These are phyloP conservation scores for Bedellia somnulentella DNA, from an alignment of 2,888 invertebrate species.

Conservation along the genomic window DNA sequence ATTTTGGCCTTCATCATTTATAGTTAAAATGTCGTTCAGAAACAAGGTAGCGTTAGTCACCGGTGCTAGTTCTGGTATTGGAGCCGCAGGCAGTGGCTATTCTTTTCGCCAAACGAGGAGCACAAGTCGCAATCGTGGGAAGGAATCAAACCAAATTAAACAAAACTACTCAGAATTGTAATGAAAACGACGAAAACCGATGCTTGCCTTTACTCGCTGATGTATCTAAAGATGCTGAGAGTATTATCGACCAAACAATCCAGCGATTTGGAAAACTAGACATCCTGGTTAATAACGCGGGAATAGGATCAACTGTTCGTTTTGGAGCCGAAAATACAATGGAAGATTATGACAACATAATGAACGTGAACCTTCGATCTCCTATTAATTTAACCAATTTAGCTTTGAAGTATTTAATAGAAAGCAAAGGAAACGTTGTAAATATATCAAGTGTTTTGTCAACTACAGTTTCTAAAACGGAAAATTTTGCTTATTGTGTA, in stretches of 20 bases:
- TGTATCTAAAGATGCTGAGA: background rate
- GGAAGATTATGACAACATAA: background rate
- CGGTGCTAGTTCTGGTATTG: slow-evolving; percentile 1
- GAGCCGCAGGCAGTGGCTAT: slow-evolving; percentile 1
- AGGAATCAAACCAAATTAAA: background rate
- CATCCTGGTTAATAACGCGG: slow-evolving; percentile 1
- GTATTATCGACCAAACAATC: background rate
- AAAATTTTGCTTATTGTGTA: background rate
- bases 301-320: background rate
- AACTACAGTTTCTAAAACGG: background rate
- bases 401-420: background rate
- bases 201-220: background rate
- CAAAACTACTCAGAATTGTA: background rate
- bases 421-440: slow-evolving; percentile 2
- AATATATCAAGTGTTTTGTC: slow-evolving; percentile 1
- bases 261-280: slow-evolving; percentile 1
- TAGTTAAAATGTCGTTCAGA: background rate
- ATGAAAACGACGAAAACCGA: background rate
- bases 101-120: background rate
- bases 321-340: background rate
- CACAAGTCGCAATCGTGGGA: slow-evolving; percentile 1
- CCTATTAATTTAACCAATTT: background rate
- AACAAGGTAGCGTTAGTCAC: slow-evolving; percentile 1
- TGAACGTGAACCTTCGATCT: background rate
- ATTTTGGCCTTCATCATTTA: background rate